Evolutionary conservation across 2,888 invertebrate genomes (phyloP), one percentile per base, ranked within the genome.

Genomic region (Protonemura montana): DNA sequence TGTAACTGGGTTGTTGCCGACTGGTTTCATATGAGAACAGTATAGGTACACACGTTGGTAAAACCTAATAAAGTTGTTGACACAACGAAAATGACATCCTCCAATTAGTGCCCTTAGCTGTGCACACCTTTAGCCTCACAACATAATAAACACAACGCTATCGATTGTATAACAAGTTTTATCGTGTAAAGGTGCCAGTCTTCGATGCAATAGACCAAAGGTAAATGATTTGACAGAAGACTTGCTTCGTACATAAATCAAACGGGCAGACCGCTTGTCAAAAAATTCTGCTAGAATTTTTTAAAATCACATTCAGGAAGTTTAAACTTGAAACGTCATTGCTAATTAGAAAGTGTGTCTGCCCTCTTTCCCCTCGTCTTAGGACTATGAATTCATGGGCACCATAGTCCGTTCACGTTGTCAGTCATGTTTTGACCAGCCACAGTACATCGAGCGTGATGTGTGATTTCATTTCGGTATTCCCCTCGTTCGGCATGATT

Each of bases 251-350:
- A 21, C 59, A 21, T 59, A 59, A 59, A 59, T 59, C 59, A 59
- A 59, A 21, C 59, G 59, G 16, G 59, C 16, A 59, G 59, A 59
- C 59, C 59, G 21, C 59, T 59, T 59, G 59, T 59, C 59, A 59
- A 16, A 59, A 59, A 59, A 59, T 59, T 59, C 59, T 59, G 59
- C 59, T 10, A 59, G 21, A 59, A 21, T 21, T 59, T 59, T 59
- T 59, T 59, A 59, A 59, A 59, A 59, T 59, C 59, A 59, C 59
- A 59, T 59, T 59, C 59, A 59, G 59, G 59, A 59, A 59, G 59
- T 59, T 59, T 59, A 59, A 59, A 59, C 59, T 59, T 59, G 59
- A 59, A 59, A 59, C 59, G 59, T 59, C 59, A 59, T 59, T 21
- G 59, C 59, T 59, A 59, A 59, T 59, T 59, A 59, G 59, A 59